Evolutionary conservation across 2,888 invertebrate genomes (phyloP).

Genomic region (Cryptophagus acutangulus): DNA sequence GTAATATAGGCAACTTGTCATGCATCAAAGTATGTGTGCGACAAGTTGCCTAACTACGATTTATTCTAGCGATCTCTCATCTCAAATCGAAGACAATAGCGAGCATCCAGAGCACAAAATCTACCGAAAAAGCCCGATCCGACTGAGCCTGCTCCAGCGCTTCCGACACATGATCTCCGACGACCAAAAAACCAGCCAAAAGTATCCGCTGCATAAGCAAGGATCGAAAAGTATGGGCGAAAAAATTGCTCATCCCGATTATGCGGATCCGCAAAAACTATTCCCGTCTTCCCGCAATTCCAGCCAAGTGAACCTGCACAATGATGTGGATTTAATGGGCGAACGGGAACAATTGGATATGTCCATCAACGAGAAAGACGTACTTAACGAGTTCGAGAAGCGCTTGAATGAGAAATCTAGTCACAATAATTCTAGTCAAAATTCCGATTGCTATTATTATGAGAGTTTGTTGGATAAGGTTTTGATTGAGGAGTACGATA

Average conservation of each 20-base stretch:
- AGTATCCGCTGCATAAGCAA: conserved; percentile 62
- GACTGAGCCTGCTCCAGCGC: conserved; percentile 56
- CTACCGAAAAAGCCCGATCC: conserved; percentile 61
- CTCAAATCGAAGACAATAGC: conserved; percentile 47
- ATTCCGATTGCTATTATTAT: conserved; percentile 44
- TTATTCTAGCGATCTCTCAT: conserved; percentile 46
- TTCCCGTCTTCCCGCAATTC: conserved; percentile 37
- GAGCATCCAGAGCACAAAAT: conserved; percentile 78
- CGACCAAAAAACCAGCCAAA: conserved; percentile 40
- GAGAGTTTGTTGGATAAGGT: conserved; percentile 43
- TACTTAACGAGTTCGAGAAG: conserved; percentile 42
- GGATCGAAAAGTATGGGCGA: conserved; percentile 81
- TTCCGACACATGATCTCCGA: conserved; percentile 50
- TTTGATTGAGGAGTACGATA: conserved; percentile 40
- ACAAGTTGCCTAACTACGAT: too few species aligned
- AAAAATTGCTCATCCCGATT: conserved; percentile 82
- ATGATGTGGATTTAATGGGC: conserved; percentile 24
- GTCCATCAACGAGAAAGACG: conserved; percentile 44
- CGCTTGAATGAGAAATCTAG: conserved; percentile 30
- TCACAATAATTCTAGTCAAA: conserved; percentile 37
- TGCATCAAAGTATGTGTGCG: too few species aligned
- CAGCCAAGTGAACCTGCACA: conserved; percentile 15
- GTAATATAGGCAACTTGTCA: not conserved
- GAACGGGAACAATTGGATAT: conserved; percentile 38
- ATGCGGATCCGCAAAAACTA: conserved; percentile 74